phyloP scores from a whole-genome alignment of 2,888 invertebrate genomes.

The Orthonychiurus folsomi region DNA sequence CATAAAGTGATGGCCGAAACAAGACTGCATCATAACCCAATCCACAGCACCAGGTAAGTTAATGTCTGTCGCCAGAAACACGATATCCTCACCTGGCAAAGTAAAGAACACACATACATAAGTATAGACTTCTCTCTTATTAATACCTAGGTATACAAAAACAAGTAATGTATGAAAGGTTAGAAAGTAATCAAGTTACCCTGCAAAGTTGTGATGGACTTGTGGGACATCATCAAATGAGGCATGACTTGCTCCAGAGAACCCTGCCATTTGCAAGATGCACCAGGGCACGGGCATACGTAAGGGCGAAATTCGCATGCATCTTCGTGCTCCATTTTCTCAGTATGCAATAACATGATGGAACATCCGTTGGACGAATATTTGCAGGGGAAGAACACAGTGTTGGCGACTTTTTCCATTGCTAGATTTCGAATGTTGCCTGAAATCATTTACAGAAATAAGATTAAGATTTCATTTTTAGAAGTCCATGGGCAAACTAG shows the following conservation, averaged over 20 bases:
- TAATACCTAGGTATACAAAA: too few relatives aligned
- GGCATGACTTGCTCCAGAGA: constrained; percentile 97
- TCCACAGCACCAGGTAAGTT: constrained; percentile 98
- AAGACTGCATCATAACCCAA: constrained; percentile 99
- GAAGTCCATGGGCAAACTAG: neutral
- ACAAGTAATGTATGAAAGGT: too few relatives aligned
- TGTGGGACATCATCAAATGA: constrained; percentile 92
- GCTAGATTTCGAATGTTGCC: constrained; percentile 95
- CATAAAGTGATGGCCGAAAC: constrained; percentile 99
- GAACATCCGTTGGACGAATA: constrained; percentile 92
- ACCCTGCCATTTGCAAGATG: constrained; percentile 99
- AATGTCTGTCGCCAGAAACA: constrained; percentile 98
- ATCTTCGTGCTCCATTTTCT: constrained; percentile 98
- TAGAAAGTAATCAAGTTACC: constrained; percentile 49
- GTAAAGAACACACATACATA: constrained; percentile 10
- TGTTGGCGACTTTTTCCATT: constrained; percentile 98
- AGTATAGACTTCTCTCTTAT: neutral
- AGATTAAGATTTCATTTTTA: neutral
- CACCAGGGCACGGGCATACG: constrained; percentile 98
- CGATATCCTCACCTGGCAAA: constrained; percentile 93
- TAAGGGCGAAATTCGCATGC: constrained; percentile 97
- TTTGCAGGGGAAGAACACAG: constrained; percentile 98
- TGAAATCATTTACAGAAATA: constrained; percentile 41
- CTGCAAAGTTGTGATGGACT: constrained; percentile 96
- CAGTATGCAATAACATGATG: constrained; percentile 85